Percentiles rank a stretch among this genome's conserved stretches.
These are phyloP conservation scores for Mellivora capensis DNA, from an alignment of 2,113 vertebrate genomes.

Conservation along the genomic window DNA sequence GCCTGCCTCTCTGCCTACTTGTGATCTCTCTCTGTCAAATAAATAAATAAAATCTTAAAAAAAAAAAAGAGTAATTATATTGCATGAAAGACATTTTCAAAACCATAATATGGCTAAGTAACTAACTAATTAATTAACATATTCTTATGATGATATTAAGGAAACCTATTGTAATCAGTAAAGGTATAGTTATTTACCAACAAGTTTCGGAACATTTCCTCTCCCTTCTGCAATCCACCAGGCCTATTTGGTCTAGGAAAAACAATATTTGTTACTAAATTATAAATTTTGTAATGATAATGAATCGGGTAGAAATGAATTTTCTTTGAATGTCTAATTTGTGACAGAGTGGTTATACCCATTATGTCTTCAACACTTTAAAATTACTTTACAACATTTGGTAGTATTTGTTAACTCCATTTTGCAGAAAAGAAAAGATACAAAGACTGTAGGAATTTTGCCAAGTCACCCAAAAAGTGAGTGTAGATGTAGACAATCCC, in stretches of 20 bases:
- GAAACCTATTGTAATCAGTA: background rate
- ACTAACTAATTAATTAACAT: background rate
- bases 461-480: background rate
- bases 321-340: background rate
- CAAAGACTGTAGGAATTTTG: background rate
- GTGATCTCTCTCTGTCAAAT: too few relatives aligned
- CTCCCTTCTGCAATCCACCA: background rate
- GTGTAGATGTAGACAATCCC: background rate
- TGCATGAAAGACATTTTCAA: background rate
- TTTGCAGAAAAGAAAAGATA: background rate
- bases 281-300: background rate
- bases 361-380: background rate
- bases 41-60: too few relatives aligned
- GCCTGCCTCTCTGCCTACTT: too few relatives aligned
- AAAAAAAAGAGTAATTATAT: background rate
- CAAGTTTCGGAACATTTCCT: background rate
- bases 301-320: background rate
- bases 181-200: background rate
- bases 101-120: background rate
- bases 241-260: background rate
- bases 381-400: background rate
- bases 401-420: background rate
- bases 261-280: background rate
- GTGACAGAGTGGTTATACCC: background rate
- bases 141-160: background rate